Evolutionary conservation across 1,140 invertebrate species (phyloP).

Genomic region (Sycophila sp.): DNA sequence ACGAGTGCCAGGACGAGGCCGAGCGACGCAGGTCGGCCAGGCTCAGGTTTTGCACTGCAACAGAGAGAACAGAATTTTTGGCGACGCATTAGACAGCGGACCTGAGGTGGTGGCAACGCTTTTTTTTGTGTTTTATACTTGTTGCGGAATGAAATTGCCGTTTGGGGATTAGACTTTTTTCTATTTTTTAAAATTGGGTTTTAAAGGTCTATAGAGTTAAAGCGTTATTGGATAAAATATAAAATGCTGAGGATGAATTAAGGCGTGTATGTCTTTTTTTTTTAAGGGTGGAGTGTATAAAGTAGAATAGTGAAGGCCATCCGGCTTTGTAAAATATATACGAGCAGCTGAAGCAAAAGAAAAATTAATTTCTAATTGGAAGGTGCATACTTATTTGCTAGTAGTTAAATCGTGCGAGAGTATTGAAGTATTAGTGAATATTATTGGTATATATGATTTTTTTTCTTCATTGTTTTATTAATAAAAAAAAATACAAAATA

Average conservation of each 20-base stretch:
- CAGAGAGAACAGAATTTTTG: constrained; percentile 2
- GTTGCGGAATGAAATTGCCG: background rate
- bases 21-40: constrained; percentile 18
- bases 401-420: background rate
- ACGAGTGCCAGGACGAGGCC: constrained; percentile 29
- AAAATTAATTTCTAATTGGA: constrained; percentile 19
- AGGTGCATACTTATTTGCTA: constrained; percentile 10
- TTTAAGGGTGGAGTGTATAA: constrained; percentile 2
- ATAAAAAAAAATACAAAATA: constrained; percentile 24
- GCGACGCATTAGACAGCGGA: background rate
- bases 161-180: background rate
- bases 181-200: constrained; percentile 1
- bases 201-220: background rate
- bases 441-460: constrained; percentile 17
- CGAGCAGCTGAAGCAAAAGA: constrained; percentile 29
- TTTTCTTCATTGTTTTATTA: too few relatives aligned
- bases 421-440: constrained; percentile 24
- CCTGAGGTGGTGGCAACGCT: background rate
- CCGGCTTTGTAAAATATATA: background rate
- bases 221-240: constrained; percentile 31
- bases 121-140: too few relatives aligned
- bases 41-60: constrained; percentile 31
- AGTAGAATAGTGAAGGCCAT: constrained; percentile 13
- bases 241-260: constrained; percentile 12
- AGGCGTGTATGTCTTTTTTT: too few relatives aligned